A percentile compares a stretch with the other conserved stretches of the same genome.
Evolutionary conservation across 2,888 invertebrate species (phyloP).

Genomic region (Tiphia femorata): DNA sequence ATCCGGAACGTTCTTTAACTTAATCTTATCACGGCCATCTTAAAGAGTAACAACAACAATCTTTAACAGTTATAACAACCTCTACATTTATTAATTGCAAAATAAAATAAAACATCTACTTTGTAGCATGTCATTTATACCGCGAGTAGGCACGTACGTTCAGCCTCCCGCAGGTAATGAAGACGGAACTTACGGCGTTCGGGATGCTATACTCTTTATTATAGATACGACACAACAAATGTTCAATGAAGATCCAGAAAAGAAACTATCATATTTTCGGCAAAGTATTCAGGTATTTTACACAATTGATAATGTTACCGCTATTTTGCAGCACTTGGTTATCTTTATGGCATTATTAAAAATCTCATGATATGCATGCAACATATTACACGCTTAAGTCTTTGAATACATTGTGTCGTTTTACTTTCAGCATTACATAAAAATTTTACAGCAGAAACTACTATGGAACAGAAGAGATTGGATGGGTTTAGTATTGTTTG

Average conservation of each 20-base stretch:
- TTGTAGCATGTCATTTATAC: no score
- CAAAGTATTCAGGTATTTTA: slow-evolving; percentile 41
- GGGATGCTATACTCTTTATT: slow-evolving; percentile 45
- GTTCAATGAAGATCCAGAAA: slow-evolving; percentile 34
- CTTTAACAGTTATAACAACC: no score
- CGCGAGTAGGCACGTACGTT: no score
- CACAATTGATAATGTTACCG: background rate
- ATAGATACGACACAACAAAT: slow-evolving; percentile 45
- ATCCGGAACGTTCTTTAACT: no score
- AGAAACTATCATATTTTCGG: slow-evolving; percentile 29
- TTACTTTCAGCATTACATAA: slow-evolving; percentile 24
- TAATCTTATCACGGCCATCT: no score
- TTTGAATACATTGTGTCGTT: background rate
- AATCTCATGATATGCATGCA: background rate
- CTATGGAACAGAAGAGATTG: slow-evolving; percentile 45
- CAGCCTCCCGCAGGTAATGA: no score
- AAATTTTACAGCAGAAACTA: slow-evolving; percentile 45
- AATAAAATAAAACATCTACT: no score
- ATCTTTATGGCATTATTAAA: background rate
- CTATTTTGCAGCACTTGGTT: background rate
- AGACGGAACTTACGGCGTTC: slow-evolving; percentile 26
- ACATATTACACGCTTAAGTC: background rate
- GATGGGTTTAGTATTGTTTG: slow-evolving; percentile 47
- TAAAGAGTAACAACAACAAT: no score
- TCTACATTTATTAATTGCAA: no score